Evolutionary conservation across 1,140 invertebrate genomes (phyloP).

Genomic region (Drosophila suzukii): DNA sequence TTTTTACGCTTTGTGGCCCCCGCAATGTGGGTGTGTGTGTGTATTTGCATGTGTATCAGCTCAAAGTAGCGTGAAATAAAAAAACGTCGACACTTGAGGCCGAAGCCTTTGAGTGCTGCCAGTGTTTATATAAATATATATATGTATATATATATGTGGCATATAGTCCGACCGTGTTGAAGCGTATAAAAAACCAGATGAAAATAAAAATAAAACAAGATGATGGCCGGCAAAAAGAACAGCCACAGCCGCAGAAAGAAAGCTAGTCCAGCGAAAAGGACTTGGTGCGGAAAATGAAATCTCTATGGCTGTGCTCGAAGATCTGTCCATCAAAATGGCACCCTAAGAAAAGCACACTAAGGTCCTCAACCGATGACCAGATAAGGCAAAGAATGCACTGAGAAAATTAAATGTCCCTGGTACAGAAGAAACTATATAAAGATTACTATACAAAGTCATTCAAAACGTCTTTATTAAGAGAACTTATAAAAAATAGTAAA

Average conservation of each 20-base stretch:
- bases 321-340: conserved; percentile 49
- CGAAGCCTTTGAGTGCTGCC: conserved; percentile 52
- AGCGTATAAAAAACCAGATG: conserved; percentile 37
- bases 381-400: conserved; percentile 21
- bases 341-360: conserved; percentile 46
- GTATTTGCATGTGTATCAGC: conserved; percentile 70
- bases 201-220: conserved; percentile 40
- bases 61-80: conserved; percentile 68
- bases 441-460: too few species aligned
- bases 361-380: conserved; percentile 43
- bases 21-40: conserved; percentile 19
- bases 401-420: not conserved
- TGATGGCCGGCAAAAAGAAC: conserved; percentile 28
- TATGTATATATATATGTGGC: not conserved
- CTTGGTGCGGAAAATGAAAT: conserved; percentile 33
- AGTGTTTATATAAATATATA: conserved; percentile 16
- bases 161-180: conserved; percentile 39
- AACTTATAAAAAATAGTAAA: not conserved
- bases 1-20: conserved; percentile 74
- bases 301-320: conserved; percentile 14
- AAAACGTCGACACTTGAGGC: conserved; percentile 58
- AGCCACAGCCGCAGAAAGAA: conserved; percentile 6
- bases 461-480: too few species aligned
- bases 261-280: conserved; percentile 18
- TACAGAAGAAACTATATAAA: not conserved